phyloP scores from a whole-genome alignment of 2,888 invertebrate genomes.

The Sarcophaga caerulescens region DNA sequence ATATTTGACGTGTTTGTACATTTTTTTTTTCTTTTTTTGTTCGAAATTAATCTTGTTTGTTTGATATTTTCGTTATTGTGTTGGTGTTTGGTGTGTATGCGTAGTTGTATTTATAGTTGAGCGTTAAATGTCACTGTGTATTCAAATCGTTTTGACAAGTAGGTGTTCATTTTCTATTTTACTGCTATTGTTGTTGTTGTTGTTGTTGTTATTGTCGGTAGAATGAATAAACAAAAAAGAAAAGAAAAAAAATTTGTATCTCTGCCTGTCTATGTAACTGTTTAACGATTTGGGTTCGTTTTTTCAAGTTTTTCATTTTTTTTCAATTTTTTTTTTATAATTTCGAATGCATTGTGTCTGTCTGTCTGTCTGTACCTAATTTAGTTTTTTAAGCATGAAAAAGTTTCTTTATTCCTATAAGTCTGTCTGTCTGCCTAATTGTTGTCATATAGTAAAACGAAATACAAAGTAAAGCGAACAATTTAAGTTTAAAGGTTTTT shows the following conservation, averaged over 20 bases:
- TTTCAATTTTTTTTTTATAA: background rate
- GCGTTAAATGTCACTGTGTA: slow-evolving; percentile 60
- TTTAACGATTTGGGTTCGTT: slow-evolving; percentile 25
- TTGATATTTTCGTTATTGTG: background rate
- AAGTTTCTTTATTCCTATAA: too few relatives aligned
- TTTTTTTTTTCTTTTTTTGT: background rate
- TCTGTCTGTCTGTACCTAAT: too few relatives aligned
- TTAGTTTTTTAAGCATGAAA: too few relatives aligned
- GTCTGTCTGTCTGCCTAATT: slow-evolving; percentile 5
- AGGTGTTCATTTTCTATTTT: slow-evolving; percentile 22
- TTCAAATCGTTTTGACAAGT: slow-evolving; percentile 49
- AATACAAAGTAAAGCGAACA: background rate
- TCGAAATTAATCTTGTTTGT: slow-evolving; percentile 58
- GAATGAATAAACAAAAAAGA: background rate
- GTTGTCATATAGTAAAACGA: slow-evolving; percentile 29
- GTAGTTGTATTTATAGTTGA: background rate
- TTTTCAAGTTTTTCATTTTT: background rate
- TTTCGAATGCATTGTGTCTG: too few relatives aligned
- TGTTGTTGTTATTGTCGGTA: background rate
- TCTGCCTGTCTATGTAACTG: background rate
- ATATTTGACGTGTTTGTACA: slow-evolving; percentile 1
- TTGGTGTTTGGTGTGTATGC: background rate
- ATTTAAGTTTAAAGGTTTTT: slow-evolving; percentile 21
- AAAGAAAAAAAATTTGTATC: background rate
- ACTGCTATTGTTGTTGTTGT: background rate